Conservation (phyloP, 2,888 invertebrate species). For the Sympetrum striolatum region DNA sequence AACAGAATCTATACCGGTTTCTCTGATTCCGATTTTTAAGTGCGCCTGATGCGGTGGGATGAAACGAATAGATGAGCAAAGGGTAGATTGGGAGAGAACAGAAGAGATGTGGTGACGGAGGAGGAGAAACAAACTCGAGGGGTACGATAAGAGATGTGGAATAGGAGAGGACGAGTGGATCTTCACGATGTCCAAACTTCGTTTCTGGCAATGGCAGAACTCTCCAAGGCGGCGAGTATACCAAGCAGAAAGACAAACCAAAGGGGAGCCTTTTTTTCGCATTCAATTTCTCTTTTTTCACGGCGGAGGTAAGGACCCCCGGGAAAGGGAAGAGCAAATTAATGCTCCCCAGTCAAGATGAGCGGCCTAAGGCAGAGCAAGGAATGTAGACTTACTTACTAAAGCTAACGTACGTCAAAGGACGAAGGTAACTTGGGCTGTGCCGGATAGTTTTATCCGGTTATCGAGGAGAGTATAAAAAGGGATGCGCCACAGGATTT, state of each 20-base stretch:
- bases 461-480: background rate
- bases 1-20: too few relatives aligned
- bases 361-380: background rate
- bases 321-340: background rate
- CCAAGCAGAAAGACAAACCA: conserved; percentile 37
- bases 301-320: conserved; percentile 11
- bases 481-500: background rate
- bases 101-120: background rate
- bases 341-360: background rate
- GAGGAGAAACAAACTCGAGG: background rate
- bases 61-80: background rate
- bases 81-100: background rate
- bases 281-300: background rate
- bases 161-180: background rate
- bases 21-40: too few relatives aligned
- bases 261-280: background rate
- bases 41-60: background rate
- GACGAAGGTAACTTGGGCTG: background rate
- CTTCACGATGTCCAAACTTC: conserved; percentile 17
- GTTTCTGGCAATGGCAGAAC: conserved; percentile 16
- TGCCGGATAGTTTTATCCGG: background rate
- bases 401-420: background rate
- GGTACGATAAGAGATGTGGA: background rate
- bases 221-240: background rate
- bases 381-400: background rate